Conservation (phyloP, 2,797 vertebrate genomes). For the Sandelia bainsii region DNA sequence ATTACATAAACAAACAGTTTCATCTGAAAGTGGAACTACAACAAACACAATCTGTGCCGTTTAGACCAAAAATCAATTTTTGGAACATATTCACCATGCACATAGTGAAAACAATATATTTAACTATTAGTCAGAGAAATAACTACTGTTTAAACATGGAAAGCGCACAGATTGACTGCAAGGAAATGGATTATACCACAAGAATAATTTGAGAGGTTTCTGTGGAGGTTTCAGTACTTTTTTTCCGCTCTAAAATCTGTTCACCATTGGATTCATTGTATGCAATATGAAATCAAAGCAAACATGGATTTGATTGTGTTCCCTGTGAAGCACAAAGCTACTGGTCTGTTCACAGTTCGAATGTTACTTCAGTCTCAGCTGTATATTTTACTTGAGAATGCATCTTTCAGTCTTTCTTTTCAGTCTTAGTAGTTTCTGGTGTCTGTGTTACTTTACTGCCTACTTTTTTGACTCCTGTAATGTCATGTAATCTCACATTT, state of each 20-base stretch:
- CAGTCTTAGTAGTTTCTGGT: neutral
- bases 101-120: neutral
- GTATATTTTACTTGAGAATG: neutral
- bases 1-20: neutral
- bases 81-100: neutral
- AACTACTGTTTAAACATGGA: neutral
- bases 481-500: neutral
- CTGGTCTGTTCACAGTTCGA: neutral
- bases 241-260: neutral
- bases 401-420: neutral
- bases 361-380: neutral
- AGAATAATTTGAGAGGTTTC: constrained; percentile 3
- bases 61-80: neutral
- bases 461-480: neutral
- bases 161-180: no score
- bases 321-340: neutral
- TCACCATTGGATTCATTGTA: neutral
- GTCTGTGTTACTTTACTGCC: neutral
- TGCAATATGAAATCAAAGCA: neutral
- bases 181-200: neutral
- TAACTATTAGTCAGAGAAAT: neutral
- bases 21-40: neutral
- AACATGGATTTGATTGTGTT: constrained; percentile 7
- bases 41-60: neutral
- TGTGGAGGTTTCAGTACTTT: constrained; percentile 14